Conservation (phyloP, 2,797 vertebrate genomes). For the Pelodytes ibericus region DNA sequence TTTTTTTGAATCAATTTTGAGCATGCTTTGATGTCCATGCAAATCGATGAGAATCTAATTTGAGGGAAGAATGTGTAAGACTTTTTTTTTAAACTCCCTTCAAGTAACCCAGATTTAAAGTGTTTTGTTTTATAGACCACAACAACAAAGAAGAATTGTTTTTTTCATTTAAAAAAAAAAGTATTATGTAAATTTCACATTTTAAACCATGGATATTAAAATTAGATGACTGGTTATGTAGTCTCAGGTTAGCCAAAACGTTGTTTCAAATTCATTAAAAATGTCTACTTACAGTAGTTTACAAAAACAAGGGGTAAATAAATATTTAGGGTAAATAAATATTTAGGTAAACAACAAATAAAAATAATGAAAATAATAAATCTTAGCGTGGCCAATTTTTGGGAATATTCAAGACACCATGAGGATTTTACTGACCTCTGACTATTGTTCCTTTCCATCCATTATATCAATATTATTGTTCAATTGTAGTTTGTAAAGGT, state of each 20-base stretch:
- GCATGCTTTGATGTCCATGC: slow-evolving; percentile 54
- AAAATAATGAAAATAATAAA: background rate
- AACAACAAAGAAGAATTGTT: background rate
- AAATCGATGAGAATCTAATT: slow-evolving; percentile 41
- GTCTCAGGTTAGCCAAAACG: background rate
- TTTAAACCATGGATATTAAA: slow-evolving; percentile 21
- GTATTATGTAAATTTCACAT: slow-evolving; percentile 10
- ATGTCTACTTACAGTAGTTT: background rate
- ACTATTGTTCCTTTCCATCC: slow-evolving; percentile 22
- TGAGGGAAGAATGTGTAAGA: slow-evolving; percentile 14
- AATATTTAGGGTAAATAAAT: background rate
- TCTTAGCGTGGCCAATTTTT: background rate
- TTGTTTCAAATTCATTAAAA: background rate
- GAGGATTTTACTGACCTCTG: slow-evolving; percentile 12
- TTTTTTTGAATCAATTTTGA: slow-evolving; percentile 10
- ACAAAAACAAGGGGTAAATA: too few species aligned
- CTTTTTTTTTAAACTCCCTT: slow-evolving; percentile 4
- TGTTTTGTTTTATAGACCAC: background rate
- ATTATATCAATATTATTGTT: slow-evolving; percentile 23
- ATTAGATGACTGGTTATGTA: background rate
- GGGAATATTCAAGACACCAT: slow-evolving; percentile 36
- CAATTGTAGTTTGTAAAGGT: too few species aligned
- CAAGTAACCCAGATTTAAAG: slow-evolving; percentile 6
- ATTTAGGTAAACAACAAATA: background rate
- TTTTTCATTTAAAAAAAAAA: background rate